Evolutionary conservation across 92 coral and sea anemone species (phyloP).

Genomic region (Metridium senile): DNA sequence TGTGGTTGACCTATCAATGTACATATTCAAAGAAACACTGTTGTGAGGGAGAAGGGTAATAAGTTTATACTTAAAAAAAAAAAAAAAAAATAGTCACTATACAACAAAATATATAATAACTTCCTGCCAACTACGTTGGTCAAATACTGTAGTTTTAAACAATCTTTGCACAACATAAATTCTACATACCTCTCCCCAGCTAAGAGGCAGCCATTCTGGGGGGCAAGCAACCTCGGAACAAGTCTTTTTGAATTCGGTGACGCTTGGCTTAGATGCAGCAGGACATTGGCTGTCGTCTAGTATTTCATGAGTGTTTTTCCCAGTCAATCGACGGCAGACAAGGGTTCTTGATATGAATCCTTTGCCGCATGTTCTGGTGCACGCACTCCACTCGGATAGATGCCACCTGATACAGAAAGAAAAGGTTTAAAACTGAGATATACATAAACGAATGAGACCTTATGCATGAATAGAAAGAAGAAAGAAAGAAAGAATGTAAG

Average conservation of each 20-base stretch:
- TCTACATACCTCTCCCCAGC: constrained; percentile 63
- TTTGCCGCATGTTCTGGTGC: constrained; percentile 75
- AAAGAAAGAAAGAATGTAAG: too few species aligned
- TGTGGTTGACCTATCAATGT: too few species aligned
- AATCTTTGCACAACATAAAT: too few species aligned
- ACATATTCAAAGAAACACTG: too few species aligned
- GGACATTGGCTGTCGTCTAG: constrained; percentile 38
- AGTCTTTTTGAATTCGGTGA: neutral
- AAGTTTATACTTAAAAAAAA: too few species aligned
- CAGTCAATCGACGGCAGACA: constrained; percentile 49
- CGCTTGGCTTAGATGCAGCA: constrained; percentile 26
- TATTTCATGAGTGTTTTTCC: constrained; percentile 29
- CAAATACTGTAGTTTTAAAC: too few species aligned
- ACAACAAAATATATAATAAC: too few species aligned
- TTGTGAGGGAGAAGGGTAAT: too few species aligned
- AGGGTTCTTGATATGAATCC: constrained; percentile 64
- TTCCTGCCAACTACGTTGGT: too few species aligned
- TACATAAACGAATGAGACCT: neutral
- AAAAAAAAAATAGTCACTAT: too few species aligned
- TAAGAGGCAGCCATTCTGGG: constrained; percentile 36
- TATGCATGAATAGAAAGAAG: too few species aligned
- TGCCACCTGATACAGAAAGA: constrained; percentile 55
- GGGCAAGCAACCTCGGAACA: constrained; percentile 68
- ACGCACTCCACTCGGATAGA: constrained; percentile 54
- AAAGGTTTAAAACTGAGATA: neutral